phyloP scores from a whole-genome alignment of 2,797 vertebrate species.

The Platyrinchus mystaceus region DNA sequence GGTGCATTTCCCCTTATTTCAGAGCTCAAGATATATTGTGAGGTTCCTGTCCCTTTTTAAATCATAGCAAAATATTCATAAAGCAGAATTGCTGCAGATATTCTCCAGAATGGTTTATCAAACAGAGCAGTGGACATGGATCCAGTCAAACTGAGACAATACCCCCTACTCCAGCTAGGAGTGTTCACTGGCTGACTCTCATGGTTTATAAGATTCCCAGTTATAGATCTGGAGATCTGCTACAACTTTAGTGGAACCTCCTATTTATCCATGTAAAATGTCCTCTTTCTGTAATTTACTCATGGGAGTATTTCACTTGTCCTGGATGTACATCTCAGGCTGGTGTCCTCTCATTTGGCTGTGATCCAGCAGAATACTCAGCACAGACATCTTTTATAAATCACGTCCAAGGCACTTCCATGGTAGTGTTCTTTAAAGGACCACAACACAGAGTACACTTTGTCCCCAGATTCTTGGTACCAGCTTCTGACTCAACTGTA shows the following conservation, averaged over 20 bases:
- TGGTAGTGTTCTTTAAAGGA: background rate
- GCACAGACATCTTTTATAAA: background rate
- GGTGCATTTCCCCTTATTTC: background rate
- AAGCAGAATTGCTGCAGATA: background rate
- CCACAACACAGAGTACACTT: background rate
- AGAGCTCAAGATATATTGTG: background rate
- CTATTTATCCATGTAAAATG: background rate
- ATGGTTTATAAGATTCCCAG: background rate
- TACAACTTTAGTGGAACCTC: background rate
- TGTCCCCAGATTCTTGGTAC: background rate
- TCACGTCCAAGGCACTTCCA: background rate
- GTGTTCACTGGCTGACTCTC: fast-evolving
- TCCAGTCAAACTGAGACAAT: background rate
- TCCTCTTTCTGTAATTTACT: background rate
- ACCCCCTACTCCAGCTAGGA: background rate
- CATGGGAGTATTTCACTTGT: background rate
- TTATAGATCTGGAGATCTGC: background rate
- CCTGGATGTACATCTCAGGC: background rate
- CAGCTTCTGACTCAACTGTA: slow-evolving; percentile 14
- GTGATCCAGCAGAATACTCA: background rate
- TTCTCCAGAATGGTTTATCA: background rate
- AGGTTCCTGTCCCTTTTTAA: background rate
- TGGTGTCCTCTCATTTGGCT: background rate
- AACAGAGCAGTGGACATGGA: background rate
- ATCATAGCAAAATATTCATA: background rate